phyloP scores from a whole-genome alignment of 2,113 vertebrate species.

The Capreolus pygargus region DNA sequence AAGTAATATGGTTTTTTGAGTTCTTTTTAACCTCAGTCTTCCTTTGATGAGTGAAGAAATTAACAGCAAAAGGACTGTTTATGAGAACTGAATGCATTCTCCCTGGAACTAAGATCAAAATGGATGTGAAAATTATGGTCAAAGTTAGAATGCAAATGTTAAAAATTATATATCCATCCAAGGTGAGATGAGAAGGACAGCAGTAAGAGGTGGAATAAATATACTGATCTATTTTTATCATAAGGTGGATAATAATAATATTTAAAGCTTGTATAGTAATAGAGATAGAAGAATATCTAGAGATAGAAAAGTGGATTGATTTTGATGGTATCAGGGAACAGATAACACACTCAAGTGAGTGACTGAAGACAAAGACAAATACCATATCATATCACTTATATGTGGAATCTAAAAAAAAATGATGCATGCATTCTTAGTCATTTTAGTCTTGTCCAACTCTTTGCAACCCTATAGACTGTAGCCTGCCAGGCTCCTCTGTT shows the following conservation, averaged over 20 bases:
- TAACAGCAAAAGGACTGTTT: background rate
- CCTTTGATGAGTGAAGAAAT: background rate
- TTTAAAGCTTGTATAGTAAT: background rate
- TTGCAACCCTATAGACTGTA: background rate
- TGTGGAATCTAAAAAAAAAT: background rate
- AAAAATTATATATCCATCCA: background rate
- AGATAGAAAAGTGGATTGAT: background rate
- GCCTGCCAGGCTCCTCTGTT: background rate
- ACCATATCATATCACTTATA: background rate
- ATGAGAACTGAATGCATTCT: background rate
- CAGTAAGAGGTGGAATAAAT: background rate
- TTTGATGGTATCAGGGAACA: background rate
- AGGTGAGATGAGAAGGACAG: background rate
- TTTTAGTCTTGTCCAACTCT: background rate
- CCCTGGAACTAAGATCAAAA: background rate
- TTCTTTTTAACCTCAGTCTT: background rate
- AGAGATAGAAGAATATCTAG: background rate
- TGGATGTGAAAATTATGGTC: background rate
- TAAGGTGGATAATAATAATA: background rate
- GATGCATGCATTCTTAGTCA: background rate
- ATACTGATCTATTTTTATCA: background rate
- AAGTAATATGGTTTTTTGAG: background rate
- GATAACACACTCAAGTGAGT: background rate
- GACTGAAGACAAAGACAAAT: background rate
- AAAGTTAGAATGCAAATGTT: background rate